Base-by-base conservation (phyloP, 2,888 invertebrate species). In the Carterocephalus palaemon region DNA sequence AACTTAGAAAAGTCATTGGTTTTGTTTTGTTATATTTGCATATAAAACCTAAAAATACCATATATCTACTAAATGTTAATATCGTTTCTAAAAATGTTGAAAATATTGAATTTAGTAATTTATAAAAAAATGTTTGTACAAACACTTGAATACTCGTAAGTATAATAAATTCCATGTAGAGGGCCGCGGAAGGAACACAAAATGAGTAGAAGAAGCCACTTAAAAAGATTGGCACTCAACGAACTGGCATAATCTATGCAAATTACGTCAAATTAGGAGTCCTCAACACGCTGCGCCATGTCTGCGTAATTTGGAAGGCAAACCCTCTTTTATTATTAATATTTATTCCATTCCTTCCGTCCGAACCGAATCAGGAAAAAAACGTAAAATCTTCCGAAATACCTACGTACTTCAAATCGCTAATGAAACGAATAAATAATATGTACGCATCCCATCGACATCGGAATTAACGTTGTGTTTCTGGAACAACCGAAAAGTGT, bases 151-250 rank as follows among this genome's bases (percentile, higher is more conserved):
- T n/a, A n/a, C n/a, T n/a, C n/a, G n/a, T n/a, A n/a, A n/a, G n/a
- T 71, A 78, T 82, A 82, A 84, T 78, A 80, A 83, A 79, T 74
- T 74, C 72, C 70, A 70, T 71, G n/a, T n/a, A 75, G 72, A 72
- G 75, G 67, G 67, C 72, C 70, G 67, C 71, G 73, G 70, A 65
- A 75, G 76, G 62, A 75, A 78, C 80, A 72, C 79, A 80, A 76
- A 78, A 81, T 78, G 78, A 80, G 83, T 80, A 70, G 74, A 79
- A 77, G 77, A 79, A 75, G 83, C 83, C 86, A 86, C 85, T 86
- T 85, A 77, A 81, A 86, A 84, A 86, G 84, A 86, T 85, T 86
- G 85, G 79, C 85, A 86, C 85, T 86, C 85, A 86, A 72, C 85
- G 84, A 78, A 70, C 80, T 75, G 82, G 83, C 76, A 84, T 86